Conservation (phyloP, 2,797 vertebrate species). For the Helarctos malayanus region DNA sequence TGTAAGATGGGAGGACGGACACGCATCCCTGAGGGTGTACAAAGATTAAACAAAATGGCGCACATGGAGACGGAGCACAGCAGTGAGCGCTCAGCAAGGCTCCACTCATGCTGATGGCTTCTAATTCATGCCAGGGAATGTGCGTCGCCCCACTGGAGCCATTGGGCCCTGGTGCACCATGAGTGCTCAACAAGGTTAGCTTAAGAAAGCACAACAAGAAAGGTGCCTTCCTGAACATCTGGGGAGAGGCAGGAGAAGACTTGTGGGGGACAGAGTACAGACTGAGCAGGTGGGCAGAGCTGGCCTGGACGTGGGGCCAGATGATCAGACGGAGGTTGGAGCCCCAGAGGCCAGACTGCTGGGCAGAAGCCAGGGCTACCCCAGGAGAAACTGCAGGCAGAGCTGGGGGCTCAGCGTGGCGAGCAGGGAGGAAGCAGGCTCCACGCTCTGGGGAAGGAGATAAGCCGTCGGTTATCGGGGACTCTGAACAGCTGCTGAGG, state of each 20-base stretch:
- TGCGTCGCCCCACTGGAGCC: background rate
- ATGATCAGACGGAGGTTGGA: background rate
- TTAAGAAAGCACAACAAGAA: background rate
- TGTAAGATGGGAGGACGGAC: background rate
- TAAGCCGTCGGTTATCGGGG: background rate
- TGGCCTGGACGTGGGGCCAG: background rate
- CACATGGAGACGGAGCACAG: background rate
- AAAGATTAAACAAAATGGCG: background rate
- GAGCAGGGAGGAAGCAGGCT: background rate
- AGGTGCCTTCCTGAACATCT: background rate
- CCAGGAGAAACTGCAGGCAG: background rate
- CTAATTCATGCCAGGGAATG: background rate
- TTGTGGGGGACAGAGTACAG: background rate
- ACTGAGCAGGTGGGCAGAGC: background rate
- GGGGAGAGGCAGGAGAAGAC: background rate
- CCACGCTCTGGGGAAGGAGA: background rate
- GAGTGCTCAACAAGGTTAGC: background rate
- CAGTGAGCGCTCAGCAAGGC: background rate
- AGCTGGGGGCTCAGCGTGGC: fast-evolving
- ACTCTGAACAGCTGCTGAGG: background rate
- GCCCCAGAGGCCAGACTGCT: background rate
- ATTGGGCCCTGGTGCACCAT: background rate
- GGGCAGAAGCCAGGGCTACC: background rate
- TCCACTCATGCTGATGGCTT: background rate
- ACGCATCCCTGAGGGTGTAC: background rate